phyloP scores from a whole-genome alignment of 2,113 vertebrate genomes.

The Grammomys dolichurus region DNA sequence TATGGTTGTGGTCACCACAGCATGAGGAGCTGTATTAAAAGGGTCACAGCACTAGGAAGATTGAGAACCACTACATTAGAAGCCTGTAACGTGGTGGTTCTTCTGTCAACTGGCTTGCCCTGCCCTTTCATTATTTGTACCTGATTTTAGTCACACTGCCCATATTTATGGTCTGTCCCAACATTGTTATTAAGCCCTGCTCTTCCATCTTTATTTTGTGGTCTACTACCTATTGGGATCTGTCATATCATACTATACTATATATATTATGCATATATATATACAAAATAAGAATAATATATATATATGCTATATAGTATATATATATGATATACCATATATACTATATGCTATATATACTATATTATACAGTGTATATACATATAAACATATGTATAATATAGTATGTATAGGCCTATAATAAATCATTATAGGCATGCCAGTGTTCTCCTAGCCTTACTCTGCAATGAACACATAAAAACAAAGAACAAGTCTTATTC shows the following conservation, averaged over 20 bases:
- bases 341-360: too few species aligned
- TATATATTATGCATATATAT: too few species aligned
- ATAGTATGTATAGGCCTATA: too few species aligned
- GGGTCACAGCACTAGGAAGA: background rate
- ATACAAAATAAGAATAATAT: too few species aligned
- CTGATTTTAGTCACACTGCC: background rate
- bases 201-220: background rate
- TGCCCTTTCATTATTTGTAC: too few species aligned
- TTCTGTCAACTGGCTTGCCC: background rate
- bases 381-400: too few species aligned
- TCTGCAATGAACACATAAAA: background rate
- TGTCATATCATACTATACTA: background rate
- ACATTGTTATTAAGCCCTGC: background rate
- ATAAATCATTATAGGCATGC: background rate
- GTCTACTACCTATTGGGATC: background rate
- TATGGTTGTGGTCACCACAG: background rate
- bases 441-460: too few species aligned
- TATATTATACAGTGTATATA: too few species aligned
- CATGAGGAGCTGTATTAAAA: background rate
- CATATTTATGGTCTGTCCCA: background rate
- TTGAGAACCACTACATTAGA: background rate
- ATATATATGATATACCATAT: too few species aligned
- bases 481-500: background rate
- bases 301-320: too few species aligned
- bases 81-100: background rate